Evolutionary conservation across 2,888 invertebrate species (phyloP).

Genomic region (Mythimna vitellina): DNA sequence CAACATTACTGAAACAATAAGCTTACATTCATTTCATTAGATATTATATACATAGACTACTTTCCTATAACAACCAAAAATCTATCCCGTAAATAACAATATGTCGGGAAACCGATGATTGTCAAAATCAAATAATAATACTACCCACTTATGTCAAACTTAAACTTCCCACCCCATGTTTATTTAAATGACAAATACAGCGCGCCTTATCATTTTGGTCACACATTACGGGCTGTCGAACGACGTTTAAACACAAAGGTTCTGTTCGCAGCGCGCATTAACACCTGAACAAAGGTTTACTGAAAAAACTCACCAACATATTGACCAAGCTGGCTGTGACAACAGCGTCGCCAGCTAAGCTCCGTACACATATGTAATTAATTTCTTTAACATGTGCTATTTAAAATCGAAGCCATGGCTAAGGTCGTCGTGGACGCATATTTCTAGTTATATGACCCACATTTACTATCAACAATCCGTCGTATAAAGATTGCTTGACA

Average conservation of each 20-base stretch:
- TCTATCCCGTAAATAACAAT: not conserved
- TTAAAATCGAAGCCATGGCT: slow-evolving; percentile 67
- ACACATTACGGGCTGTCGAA: slow-evolving; percentile 39
- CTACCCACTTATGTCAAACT: slow-evolving; percentile 1
- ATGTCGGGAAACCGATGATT: not conserved
- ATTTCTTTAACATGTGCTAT: slow-evolving; percentile 54
- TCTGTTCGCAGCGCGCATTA: slow-evolving; percentile 31
- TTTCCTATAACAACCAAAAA: not conserved
- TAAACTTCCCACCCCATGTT: slow-evolving; percentile 30
- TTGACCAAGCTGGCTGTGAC: slow-evolving; percentile 31
- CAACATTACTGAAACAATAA: slow-evolving; percentile 29
- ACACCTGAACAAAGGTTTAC: slow-evolving; percentile 52
- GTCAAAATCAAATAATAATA: slow-evolving; percentile 19
- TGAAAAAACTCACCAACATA: slow-evolving; percentile 43
- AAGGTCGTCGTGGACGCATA: slow-evolving; percentile 62
- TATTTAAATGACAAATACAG: slow-evolving; percentile 34
- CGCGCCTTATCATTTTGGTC: slow-evolving; percentile 55
- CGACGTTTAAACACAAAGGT: slow-evolving; percentile 26
- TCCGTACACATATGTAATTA: slow-evolving; percentile 38
- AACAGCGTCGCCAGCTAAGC: slow-evolving; percentile 18
- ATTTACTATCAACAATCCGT: slow-evolving; percentile 65
- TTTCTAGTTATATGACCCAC: slow-evolving; percentile 68
- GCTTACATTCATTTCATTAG: not conserved
- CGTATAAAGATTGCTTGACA: slow-evolving; percentile 64
- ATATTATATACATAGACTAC: not conserved